Evolutionary conservation across 2,888 invertebrate species (phyloP).

Genomic region (Drosophila melanosoma): DNA sequence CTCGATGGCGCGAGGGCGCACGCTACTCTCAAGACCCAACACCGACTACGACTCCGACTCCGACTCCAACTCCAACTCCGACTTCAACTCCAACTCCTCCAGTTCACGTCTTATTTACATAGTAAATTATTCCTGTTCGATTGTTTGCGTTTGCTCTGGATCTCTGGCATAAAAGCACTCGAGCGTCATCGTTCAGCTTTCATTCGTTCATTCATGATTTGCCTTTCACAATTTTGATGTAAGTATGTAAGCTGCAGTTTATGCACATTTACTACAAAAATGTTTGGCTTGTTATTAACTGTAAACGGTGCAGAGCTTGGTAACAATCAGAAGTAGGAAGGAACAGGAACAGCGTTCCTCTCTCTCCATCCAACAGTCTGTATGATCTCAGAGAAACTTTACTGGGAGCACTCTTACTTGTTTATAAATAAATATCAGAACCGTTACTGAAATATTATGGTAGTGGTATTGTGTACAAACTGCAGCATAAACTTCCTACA

Average conservation of each 20-base stretch:
- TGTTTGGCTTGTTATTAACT: conserved; percentile 17
- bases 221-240: conserved; percentile 69
- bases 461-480: conserved; percentile 33
- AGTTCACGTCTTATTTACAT: conserved; percentile 75
- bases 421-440: conserved; percentile 33
- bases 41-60: background rate
- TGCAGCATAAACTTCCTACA: conserved; percentile 6
- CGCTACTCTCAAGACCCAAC: conserved; percentile 66
- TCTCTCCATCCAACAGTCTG: too few relatives aligned
- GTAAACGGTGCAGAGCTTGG: background rate
- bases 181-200: conserved; percentile 75
- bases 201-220: conserved; percentile 74
- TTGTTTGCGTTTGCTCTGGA: conserved; percentile 79
- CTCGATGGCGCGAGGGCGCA: conserved; percentile 77
- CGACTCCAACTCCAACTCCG: background rate
- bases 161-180: conserved; percentile 76
- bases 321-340: background rate
- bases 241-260: conserved; percentile 13
- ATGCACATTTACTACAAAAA: conserved; percentile 24
- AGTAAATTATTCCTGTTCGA: conserved; percentile 82
- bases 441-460: conserved; percentile 69
- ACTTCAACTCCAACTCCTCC: conserved; percentile 6
- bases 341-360: too few relatives aligned
- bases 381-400: too few relatives aligned
- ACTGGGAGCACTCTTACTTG: background rate